Evolutionary conservation across 2,888 invertebrate genomes (phyloP), one percentile per base, ranked within the genome.

Genomic region (Matsumyia berberina): DNA sequence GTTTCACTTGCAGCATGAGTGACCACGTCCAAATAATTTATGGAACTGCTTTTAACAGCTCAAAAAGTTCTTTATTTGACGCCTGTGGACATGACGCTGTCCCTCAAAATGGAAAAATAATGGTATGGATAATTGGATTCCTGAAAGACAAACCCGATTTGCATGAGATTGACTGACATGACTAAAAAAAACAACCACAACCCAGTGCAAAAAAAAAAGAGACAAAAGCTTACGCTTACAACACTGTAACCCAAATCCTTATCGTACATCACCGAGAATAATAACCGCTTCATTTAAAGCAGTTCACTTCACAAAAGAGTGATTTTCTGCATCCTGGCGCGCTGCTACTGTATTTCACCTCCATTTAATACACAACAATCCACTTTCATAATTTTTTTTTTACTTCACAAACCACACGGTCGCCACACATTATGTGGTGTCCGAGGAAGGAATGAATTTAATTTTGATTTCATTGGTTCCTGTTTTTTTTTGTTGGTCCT

Each of bases 381-480:
- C 39, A 46, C 53, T 60, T n/a, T 49, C 33, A 64, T 76, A 81
- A 66, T 66, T 67, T 77, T 24, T 11, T 49, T 6, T 24, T 11
- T 9, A 17, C 42, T 69, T 49, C 4, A 60, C 53, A 72, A 77
- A 72, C 78, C 78, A 42, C 57, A 67, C 15, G 17, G 33, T 37
- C 74, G 72, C 77, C 46, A 11, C 73, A 66, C 53, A 80, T 60
- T 74, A 62, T 67, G 55, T 15, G 64, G 57, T 64, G 35, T 29
- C 12, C 57, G 51, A 58, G 72, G 55, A 67, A 58, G 39, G 60
- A 78, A 78, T 53, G 24, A 67, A 60, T 78, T 83, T 73, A 51
- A 78, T 46, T 78, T 44, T 73, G 78, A 78, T 78, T 78, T 78
- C 53, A 73, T 53, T 82, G 53, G 72, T 64, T 82, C 64, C 51